These are phyloP conservation scores for Actinopyga echinites DNA, from an alignment of 53 echinoderm and acorn worm genomes.

Conservation along the genomic window DNA sequence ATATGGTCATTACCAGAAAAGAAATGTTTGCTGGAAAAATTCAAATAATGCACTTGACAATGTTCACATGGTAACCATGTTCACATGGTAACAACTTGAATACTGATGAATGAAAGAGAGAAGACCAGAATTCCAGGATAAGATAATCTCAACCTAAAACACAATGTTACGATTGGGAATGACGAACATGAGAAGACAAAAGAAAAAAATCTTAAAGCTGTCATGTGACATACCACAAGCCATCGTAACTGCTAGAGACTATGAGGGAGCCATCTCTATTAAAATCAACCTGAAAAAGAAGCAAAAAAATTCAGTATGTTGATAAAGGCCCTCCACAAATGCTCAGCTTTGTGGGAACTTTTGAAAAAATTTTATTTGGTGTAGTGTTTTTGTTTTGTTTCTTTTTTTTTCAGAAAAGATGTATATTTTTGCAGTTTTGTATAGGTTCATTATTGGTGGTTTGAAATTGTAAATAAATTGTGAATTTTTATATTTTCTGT, in stretches of 20 bases:
- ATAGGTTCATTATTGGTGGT: not conserved
- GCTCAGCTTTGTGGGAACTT: too few species aligned
- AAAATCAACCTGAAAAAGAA: slow-evolving; percentile 82
- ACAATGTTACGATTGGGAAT: not conserved
- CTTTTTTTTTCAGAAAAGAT: slow-evolving; percentile 15
- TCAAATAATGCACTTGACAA: too few species aligned
- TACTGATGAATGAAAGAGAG: too few species aligned
- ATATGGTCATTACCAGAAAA: too few species aligned
- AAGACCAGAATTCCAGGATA: too few species aligned
- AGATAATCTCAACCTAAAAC: too few species aligned
- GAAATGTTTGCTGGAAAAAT: too few species aligned
- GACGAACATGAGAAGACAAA: not conserved
- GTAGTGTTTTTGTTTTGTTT: slow-evolving; percentile 14
- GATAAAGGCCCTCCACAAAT: too few species aligned
- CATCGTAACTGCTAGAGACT: slow-evolving; percentile 99
- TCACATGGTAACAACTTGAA: too few species aligned
- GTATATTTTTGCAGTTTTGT: slow-evolving; percentile 44
- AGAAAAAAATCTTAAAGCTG: too few species aligned
- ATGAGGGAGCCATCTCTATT: slow-evolving; percentile 99
- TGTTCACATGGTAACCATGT: too few species aligned
- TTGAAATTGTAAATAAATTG: slow-evolving; percentile 16
- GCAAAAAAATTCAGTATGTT: too few species aligned
- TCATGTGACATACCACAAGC: slow-evolving; percentile 79
- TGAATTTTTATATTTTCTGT: not conserved
- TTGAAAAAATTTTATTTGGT: not conserved